These are phyloP conservation scores for Chaetodon trifascialis DNA, from an alignment of 2,113 vertebrate species.

Conservation along the genomic window DNA sequence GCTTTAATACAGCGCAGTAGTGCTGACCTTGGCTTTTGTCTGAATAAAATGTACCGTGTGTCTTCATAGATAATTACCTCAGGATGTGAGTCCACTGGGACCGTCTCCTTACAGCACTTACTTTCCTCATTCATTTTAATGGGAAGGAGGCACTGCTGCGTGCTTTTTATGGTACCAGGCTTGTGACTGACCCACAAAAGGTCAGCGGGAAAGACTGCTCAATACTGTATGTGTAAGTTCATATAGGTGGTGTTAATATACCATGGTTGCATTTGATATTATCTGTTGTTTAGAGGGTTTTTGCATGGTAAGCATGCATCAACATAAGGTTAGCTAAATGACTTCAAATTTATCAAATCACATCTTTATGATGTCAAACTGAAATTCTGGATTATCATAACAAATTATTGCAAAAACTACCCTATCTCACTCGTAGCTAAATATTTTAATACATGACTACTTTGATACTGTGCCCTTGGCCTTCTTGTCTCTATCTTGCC, in stretches of 20 bases:
- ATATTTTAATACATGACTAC: background rate
- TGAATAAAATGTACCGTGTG: conserved; percentile 50
- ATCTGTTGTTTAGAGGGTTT: background rate
- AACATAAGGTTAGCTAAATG: too few species aligned
- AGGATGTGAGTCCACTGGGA: conserved; percentile 27
- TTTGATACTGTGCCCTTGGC: background rate
- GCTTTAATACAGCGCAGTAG: conserved; percentile 45
- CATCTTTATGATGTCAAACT: background rate
- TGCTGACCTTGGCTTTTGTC: conserved; percentile 64
- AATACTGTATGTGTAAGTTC: background rate
- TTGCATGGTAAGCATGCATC: background rate
- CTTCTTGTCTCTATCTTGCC: background rate
- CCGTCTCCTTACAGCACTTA: conserved; percentile 15
- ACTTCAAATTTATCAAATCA: too few species aligned
- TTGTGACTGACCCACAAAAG: background rate
- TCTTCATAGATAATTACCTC: conserved; percentile 61
- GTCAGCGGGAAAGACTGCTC: background rate
- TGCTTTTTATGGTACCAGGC: conserved; percentile 14
- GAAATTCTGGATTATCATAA: background rate
- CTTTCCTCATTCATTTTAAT: conserved; percentile 24
- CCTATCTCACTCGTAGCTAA: background rate
- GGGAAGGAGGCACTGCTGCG: background rate
- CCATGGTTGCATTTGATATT: background rate
- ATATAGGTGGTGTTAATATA: background rate
- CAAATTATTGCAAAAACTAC: background rate